Evolutionary conservation across 2,113 vertebrate genomes (phyloP).

Genomic region (Cyrtonyx montezumae): DNA sequence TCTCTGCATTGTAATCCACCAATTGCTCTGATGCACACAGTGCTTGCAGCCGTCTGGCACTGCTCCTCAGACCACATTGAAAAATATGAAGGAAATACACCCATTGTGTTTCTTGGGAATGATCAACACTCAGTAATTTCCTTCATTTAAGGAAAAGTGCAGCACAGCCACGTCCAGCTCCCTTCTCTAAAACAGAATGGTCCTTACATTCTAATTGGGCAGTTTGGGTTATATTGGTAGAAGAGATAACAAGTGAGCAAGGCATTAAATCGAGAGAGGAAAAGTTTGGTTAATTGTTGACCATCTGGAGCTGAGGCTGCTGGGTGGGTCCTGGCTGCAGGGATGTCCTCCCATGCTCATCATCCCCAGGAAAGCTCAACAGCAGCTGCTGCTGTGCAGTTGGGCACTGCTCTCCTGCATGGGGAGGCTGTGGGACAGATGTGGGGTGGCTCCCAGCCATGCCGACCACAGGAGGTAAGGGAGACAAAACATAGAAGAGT

Average conservation of each 20-base stretch:
- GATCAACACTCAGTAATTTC: accelerated
- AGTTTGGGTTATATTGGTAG: not conserved
- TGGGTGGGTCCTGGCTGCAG: not conserved
- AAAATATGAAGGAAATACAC: not conserved
- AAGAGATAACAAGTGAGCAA: not conserved
- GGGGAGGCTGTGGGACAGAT: not conserved
- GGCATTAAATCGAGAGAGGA: not conserved
- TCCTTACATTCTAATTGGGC: not conserved
- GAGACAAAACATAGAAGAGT: not conserved
- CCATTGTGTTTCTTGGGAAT: not conserved
- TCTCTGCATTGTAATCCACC: not conserved
- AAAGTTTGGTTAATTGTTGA: accelerated
- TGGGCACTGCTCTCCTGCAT: too few relatives aligned
- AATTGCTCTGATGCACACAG: accelerated
- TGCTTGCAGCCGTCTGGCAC: not conserved
- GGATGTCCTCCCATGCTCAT: accelerated
- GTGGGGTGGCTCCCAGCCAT: accelerated
- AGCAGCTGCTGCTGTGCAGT: too few relatives aligned
- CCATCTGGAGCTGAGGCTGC: not conserved
- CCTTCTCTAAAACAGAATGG: not conserved
- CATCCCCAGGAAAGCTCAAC: accelerated
- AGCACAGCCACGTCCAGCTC: not conserved
- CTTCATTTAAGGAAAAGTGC: not conserved
- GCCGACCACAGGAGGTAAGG: accelerated
- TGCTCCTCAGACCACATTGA: not conserved